Evolutionary conservation across 2,888 invertebrate species (phyloP).

Genomic region (Dasypogon diadema): DNA sequence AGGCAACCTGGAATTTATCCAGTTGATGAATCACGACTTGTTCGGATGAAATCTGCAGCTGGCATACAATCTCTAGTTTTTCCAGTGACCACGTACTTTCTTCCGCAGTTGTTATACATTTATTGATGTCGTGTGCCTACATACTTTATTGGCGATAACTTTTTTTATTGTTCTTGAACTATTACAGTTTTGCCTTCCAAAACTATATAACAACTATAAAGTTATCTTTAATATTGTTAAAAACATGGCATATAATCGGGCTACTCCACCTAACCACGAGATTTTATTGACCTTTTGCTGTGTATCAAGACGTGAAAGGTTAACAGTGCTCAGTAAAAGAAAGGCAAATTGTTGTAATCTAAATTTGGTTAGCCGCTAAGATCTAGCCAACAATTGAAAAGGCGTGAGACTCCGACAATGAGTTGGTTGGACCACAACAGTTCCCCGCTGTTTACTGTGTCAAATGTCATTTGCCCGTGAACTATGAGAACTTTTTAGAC

Average conservation of each 20-base stretch:
- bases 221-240: constrained; percentile 2
- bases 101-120: not conserved
- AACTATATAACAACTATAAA: not conserved
- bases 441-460: constrained; percentile 20
- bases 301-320: constrained; percentile 39
- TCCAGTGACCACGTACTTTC: not conserved
- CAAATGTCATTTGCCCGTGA: constrained; percentile 30
- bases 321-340: constrained; percentile 4
- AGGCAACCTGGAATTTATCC: constrained; percentile 27
- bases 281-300: constrained; percentile 26
- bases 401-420: constrained; percentile 28
- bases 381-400: constrained; percentile 7
- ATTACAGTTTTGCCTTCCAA: constrained; percentile 1
- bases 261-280: constrained; percentile 34
- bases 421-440: constrained; percentile 14
- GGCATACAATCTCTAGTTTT: constrained; percentile 6
- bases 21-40: constrained; percentile 2
- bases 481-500: constrained; percentile 12
- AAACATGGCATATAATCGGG: not conserved
- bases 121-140: constrained; percentile 5
- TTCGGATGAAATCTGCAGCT: not conserved
- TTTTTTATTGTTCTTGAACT: not conserved
- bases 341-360: constrained; percentile 11
- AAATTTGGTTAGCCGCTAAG: not conserved
- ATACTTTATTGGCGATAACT: not conserved